Base-by-base conservation (phyloP, 30 jellyfish, hydroid and myxozoan species). In the Hydra vulgaris region DNA sequence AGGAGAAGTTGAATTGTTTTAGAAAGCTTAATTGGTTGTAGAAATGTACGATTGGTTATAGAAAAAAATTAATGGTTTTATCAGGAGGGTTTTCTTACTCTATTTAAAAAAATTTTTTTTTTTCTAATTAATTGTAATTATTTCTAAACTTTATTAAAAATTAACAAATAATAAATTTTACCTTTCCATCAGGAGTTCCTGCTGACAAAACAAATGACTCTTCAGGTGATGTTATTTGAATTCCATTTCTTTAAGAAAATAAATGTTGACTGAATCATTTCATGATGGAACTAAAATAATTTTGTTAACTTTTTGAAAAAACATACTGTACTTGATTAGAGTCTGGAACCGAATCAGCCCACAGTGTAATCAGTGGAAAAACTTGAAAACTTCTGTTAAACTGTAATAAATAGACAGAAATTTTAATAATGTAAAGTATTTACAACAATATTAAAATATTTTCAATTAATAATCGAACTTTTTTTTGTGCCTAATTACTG, bases 341-440 rank as follows among this genome's bases (percentile, higher is more conserved):
- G 54, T 94, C 99, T 18, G 66, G 53, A 12, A 70, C 69, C 0
- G 99, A 94, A 67, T 94, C 99, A 55, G 96, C 96, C 99, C 99
- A 94, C 92, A 88, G 70, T n/a, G 99, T 94, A 55, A 94, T 95
- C 74, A 94, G 70, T 7, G 96, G 99, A 78, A 94, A 94, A 54
- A 88, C 96, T 68, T 85, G 99, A 66, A 94, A 94, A 83, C 82
- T 87, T 74, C 95, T 81, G 84, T 78, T 94, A 17, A 89, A 94
- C 92, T 92, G 78, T 1, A 66, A 74, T 61, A 16, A 23, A 71
- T 4, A 61, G 26, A 74, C 53, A 74, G 17, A 66, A n/a, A 68
- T 7, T 19, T 3, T 4, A 19, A 68, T 68, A 68, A 68, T 15
- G 12, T 40, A 3, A 40, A 40, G 61, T 40, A 40, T 40, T 40